These are phyloP conservation scores for Sphaeramia orbicularis DNA, from an alignment of 2,797 vertebrate genomes.

Conservation along the genomic window DNA sequence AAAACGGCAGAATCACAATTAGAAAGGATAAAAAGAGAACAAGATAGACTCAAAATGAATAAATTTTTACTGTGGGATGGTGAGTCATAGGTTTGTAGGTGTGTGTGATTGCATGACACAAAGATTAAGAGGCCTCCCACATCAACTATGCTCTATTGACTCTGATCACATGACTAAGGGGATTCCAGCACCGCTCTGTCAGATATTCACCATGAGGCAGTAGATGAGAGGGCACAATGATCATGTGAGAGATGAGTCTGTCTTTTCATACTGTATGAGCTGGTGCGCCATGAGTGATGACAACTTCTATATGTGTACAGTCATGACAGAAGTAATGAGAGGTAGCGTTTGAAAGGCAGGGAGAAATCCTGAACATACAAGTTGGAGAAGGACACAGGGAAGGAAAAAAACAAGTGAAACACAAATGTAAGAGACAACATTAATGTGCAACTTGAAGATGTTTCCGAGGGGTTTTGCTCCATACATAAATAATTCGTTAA, in stretches of 20 bases:
- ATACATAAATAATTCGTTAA: constrained; percentile 71
- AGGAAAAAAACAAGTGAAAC: neutral
- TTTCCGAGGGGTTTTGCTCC: constrained; percentile 36
- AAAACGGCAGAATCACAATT: constrained; percentile 24
- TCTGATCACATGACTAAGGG: constrained; percentile 77
- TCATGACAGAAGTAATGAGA: neutral
- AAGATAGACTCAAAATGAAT: constrained; percentile 14
- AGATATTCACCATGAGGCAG: constrained; percentile 37
- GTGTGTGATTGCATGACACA: constrained; percentile 19
- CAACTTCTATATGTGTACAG: neutral
- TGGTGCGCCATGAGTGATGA: neutral
- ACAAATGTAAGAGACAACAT: neutral
- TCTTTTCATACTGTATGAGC: constrained; percentile 14
- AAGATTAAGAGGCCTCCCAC: constrained; percentile 41
- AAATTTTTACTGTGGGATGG: constrained; percentile 9
- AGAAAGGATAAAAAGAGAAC: constrained; percentile 6
- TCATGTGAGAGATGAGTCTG: constrained; percentile 32
- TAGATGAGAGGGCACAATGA: constrained; percentile 38
- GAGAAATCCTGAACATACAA: neutral
- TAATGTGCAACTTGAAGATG: neutral
- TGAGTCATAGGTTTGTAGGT: constrained; percentile 49
- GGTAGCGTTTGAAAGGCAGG: neutral
- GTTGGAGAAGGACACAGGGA: neutral
- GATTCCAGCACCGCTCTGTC: constrained; percentile 67
- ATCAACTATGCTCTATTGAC: constrained; percentile 62